Evolutionary conservation across 2,113 vertebrate species (phyloP).

Genomic region (Percopsis transmontana): DNA sequence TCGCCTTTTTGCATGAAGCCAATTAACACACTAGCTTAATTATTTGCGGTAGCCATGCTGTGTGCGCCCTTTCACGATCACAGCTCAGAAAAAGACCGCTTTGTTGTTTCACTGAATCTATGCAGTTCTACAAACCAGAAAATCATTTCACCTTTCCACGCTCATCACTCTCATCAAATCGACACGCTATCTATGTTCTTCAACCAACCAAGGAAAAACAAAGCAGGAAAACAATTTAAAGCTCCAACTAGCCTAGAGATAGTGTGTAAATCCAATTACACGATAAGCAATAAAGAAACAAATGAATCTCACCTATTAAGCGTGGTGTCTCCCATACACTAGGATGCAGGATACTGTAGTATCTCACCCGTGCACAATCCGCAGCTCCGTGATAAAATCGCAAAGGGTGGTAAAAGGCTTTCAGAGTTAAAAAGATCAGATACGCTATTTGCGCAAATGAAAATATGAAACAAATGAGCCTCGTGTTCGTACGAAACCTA

Average conservation of each 20-base stretch:
- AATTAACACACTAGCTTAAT: neutral
- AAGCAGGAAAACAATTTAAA: neutral
- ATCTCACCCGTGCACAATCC: constrained; percentile 51
- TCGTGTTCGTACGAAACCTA: neutral
- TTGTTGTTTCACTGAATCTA: constrained; percentile 43
- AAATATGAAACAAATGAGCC: neutral
- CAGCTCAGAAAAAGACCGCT: neutral
- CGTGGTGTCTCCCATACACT: constrained; percentile 35
- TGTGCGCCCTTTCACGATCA: constrained; percentile 4
- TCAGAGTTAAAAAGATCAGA: neutral
- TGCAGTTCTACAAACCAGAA: constrained; percentile 19
- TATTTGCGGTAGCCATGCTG: neutral
- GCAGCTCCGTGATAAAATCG: constrained; percentile 35
- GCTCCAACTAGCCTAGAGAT: neutral
- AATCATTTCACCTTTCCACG: constrained; percentile 22
- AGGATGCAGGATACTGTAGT: constrained; percentile 41
- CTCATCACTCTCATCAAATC: constrained; percentile 2
- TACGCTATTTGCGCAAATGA: neutral
- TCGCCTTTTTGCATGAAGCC: constrained; percentile 15
- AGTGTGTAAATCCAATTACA: neutral
- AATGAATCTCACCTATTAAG: constrained; percentile 57
- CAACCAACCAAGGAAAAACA: neutral
- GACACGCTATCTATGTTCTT: neutral
- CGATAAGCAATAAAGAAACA: constrained; percentile 28
- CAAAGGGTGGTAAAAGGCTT: constrained; percentile 8